phyloP scores from a whole-genome alignment of 2,888 invertebrate genomes.

The Prenolepis imparis region DNA sequence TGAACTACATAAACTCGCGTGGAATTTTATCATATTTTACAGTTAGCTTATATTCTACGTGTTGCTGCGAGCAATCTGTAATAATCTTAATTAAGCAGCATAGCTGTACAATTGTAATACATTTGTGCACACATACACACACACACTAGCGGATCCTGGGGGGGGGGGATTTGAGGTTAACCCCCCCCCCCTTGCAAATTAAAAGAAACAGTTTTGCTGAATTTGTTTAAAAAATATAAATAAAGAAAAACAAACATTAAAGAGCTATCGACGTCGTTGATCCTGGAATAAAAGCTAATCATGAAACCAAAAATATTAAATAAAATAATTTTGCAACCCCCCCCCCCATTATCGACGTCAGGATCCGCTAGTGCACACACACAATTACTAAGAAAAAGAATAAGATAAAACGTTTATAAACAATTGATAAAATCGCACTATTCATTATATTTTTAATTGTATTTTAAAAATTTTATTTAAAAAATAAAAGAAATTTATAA shows the following conservation, averaged over 20 bases:
- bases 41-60: slow-evolving; percentile 9
- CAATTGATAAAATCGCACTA: not conserved
- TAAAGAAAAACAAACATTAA: too few species aligned
- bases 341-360: too few species aligned
- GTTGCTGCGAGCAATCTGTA: not conserved
- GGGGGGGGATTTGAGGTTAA: too few species aligned
- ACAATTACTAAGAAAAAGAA: not conserved
- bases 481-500: not conserved
- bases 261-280: too few species aligned
- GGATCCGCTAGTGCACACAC: too few species aligned
- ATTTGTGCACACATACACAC: not conserved
- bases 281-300: too few species aligned
- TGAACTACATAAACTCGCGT: slow-evolving; percentile 43
- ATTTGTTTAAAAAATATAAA: too few species aligned
- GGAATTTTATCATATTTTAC: slow-evolving; percentile 49
- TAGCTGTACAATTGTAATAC: not conserved
- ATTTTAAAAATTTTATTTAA: not conserved
- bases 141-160: too few species aligned
- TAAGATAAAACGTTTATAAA: not conserved
- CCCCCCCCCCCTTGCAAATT: too few species aligned
- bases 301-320: too few species aligned
- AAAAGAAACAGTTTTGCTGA: too few species aligned
- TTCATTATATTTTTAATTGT: not conserved
- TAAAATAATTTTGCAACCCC: too few species aligned
- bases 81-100: slow-evolving; percentile 12